Percentiles rank a stretch among this genome's conserved stretches.
These are phyloP conservation scores for Pyrochroa serraticornis DNA, from an alignment of 2,888 invertebrate species.

Conservation along the genomic window DNA sequence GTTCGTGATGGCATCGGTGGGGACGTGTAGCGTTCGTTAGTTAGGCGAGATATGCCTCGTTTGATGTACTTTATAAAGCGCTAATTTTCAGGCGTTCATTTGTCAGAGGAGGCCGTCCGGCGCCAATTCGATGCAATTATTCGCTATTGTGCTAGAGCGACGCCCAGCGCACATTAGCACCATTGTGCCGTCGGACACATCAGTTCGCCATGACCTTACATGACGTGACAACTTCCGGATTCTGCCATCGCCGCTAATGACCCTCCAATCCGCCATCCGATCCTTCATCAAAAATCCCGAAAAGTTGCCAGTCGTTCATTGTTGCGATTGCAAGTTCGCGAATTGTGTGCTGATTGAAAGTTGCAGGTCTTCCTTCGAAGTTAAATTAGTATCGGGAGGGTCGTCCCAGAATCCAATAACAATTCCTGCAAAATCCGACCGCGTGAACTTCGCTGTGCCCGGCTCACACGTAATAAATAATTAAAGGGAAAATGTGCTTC, in stretches of 20 bases:
- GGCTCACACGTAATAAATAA: constrained; percentile 44
- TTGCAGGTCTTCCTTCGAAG: constrained; percentile 30
- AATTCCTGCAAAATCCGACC: constrained; percentile 34
- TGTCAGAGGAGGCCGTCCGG: constrained; percentile 42
- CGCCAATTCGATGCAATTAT: constrained; percentile 50
- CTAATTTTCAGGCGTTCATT: constrained; percentile 45
- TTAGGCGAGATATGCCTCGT: constrained; percentile 24
- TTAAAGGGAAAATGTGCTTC: constrained; percentile 36
- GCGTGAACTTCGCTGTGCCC: constrained; percentile 16
- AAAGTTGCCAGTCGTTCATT: no score
- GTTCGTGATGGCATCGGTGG: not conserved
- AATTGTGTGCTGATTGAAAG: constrained; percentile 5
- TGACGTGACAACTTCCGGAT: constrained; percentile 38
- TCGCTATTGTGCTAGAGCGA: constrained; percentile 46
- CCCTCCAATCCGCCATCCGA: constrained; percentile 22
- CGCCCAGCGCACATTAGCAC: constrained; percentile 47
- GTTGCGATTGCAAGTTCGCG: no score
- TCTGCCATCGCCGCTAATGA: constrained; percentile 27
- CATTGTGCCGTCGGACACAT: constrained; percentile 38
- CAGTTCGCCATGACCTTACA: constrained; percentile 33
- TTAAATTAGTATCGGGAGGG: constrained; percentile 35
- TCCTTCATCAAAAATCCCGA: no score
- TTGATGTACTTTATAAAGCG: constrained; percentile 39
- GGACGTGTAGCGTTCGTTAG: not conserved
- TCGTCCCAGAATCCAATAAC: constrained; percentile 38